Evolutionary conservation across 2,113 vertebrate species (phyloP), one percentile per base, ranked within the genome.

Genomic region (Dicerorhinus sumatrensis): DNA sequence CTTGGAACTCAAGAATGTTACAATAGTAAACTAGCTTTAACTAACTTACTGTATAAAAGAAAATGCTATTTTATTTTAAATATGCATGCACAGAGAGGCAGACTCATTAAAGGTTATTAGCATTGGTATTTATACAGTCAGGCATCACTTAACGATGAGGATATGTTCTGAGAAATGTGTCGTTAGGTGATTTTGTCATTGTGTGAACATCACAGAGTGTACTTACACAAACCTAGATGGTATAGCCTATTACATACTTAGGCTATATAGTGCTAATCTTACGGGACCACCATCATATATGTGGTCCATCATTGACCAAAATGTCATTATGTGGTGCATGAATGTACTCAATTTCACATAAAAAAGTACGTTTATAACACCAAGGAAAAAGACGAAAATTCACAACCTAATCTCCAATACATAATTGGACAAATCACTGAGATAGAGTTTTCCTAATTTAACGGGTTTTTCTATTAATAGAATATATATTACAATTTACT

Each of bases 51-150:
- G 77, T n/a, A 83, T 21, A 75, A 83, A 95, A 88, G 39, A 72
- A 91, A 81, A 82, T 16, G 12, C 10, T 91, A 9, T 73, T 75
- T 73, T 73, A 95, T 14, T 92, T 83, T 87, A 91, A 95, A 77
- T 12, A 67, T 81, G 13, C 17, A 69, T 39, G 46, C 3, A n/a
- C 8, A 85, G 56, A 62, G n/a, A 8, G 13, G 73, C 4, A 72
- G 62, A 62, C 7, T 67, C 67, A 77, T 56, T 83, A 79, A 83
- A 87, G 31, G 73, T 83, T 75, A 72, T 54, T 62, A 63, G 20
- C 29, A 81, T 0, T 91, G 20, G 31, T 48, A 81, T 58, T 54
- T 76, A 85, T 48, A 54, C 14, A 54, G 51, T 54, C 51, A 54
- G 16, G 51, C 13, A 54, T 54, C 51, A 54, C 14, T 54, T 54